Percentiles rank a stretch among this genome's conserved stretches.
Conservation (phyloP, 2,113 vertebrate species). For the Hydropotes inermis region DNA sequence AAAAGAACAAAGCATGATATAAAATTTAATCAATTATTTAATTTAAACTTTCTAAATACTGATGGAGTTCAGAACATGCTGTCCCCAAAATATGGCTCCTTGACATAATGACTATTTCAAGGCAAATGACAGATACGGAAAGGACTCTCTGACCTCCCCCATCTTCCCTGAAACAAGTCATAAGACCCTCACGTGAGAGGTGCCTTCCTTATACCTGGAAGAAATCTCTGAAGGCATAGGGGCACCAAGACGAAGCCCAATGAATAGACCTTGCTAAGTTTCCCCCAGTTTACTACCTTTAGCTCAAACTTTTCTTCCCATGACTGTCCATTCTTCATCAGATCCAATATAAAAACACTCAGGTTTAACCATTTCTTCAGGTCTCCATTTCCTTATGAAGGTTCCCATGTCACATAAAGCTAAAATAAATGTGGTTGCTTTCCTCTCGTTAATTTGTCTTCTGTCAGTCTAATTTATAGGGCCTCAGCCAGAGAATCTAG, state of each 20-base stretch:
- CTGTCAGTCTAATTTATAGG: neutral
- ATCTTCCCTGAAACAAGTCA: neutral
- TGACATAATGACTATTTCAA: neutral
- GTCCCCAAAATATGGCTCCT: neutral
- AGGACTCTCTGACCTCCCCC: neutral
- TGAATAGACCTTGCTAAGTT: neutral
- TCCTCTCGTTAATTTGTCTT: neutral
- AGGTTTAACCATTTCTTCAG: neutral
- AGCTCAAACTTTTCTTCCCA: neutral
- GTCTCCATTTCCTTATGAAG: neutral
- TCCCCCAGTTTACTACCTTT: neutral
- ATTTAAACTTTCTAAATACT: neutral
- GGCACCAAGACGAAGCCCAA: neutral
- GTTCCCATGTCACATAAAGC: neutral
- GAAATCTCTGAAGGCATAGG: neutral
- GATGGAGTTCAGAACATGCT: neutral
- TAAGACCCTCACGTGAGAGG: neutral
- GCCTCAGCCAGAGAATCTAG: neutral
- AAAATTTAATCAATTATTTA: neutral
- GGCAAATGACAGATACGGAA: neutral
- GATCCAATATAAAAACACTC: neutral
- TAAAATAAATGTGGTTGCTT: neutral
- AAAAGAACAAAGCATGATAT: neutral
- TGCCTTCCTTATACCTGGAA: neutral
- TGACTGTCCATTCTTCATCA: neutral